Evolutionary conservation across 2,113 vertebrate species (phyloP), one percentile per base, ranked within the genome.

Genomic region (Pheucticus melanocephalus): DNA sequence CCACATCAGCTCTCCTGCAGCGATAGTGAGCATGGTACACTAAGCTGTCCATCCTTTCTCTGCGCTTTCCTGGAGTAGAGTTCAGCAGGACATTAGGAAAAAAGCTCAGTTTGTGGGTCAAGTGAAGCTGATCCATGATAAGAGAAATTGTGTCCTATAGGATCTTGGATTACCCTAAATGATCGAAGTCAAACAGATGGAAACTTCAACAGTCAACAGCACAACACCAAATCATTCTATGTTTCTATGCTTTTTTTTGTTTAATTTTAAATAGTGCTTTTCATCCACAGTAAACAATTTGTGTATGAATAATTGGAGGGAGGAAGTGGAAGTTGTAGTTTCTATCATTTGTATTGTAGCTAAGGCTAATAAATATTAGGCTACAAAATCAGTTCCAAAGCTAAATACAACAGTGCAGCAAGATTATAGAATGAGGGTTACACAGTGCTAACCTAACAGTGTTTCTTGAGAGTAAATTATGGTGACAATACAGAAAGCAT

Each of bases 31-130:
- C 33, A 3, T 23, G 81, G 12, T 48, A 54, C 24, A 40, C 42
- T 57, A 15, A 65, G 45, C 33, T 94, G 6, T 47, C 39, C 13
- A 0, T n/a, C 11, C 17, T 68, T 66, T 83, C 45, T 8, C 28
- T 80, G 0, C 2, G 0, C 9, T 66, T 70, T 4, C 3, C 19
- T 54, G 42, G 37, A 54, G 44, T 0, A 33, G 13, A 31, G 15
- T 72, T 68, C 37, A 48, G 3, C 20, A 57, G 75, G 65, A 57
- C 25, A 10, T 8, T 33, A 35, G 27, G 2, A 73, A 37, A n/a
- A 85, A 80, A 84, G 6, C 11, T 47, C 25, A 48, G 5, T 48
- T 45, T 51, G 23, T 37, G 59, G 21, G 42, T 42, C 15, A 86
- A 60, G 20, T n/a, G 28, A 17, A 35, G 18, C 59, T 73, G 22